These are phyloP conservation scores for Drosophila tristis DNA, from an alignment of 1,140 invertebrate genomes.

Conservation along the genomic window DNA sequence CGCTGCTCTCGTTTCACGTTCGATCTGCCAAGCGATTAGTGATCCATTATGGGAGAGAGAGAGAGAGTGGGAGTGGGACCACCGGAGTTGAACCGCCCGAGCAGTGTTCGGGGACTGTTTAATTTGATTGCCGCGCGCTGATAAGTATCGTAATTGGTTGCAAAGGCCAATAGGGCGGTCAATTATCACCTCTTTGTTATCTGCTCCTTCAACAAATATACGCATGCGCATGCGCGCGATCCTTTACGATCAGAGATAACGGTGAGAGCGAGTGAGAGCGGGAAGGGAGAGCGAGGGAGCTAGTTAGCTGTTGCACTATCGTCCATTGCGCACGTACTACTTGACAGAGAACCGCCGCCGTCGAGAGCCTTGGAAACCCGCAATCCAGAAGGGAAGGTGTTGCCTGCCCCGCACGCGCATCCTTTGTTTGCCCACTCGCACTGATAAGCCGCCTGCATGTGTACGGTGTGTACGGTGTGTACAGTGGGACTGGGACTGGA, in stretches of 20 bases:
- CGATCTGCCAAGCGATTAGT: constrained; percentile 27
- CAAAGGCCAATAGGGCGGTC: constrained; percentile 78
- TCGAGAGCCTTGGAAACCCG: constrained; percentile 34
- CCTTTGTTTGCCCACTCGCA: constrained; percentile 31
- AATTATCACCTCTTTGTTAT: constrained; percentile 80
- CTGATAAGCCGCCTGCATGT: too few relatives aligned
- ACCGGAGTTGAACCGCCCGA: constrained; percentile 59
- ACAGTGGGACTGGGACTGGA: too few relatives aligned
- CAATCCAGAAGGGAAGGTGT: constrained; percentile 51
- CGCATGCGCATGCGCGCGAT: constrained; percentile 40
- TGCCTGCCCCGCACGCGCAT: constrained; percentile 41
- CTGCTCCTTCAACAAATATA: constrained; percentile 39
- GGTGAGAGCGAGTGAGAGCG: constrained; percentile 24
- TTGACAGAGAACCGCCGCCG: constrained; percentile 52
- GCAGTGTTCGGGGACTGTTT: constrained; percentile 38
- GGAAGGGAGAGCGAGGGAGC: constrained; percentile 27
- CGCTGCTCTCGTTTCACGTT: constrained; percentile 50
- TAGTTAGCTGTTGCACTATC: constrained; percentile 26
- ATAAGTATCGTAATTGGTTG: constrained; percentile 79
- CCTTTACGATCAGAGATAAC: constrained; percentile 46
- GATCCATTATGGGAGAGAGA: constrained; percentile 7
- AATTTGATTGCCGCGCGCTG: constrained; percentile 64
- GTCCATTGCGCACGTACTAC: constrained; percentile 54
- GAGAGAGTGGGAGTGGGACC: constrained; percentile 25
- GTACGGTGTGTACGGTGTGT: not conserved